A percentile compares a stretch with the other conserved stretches of the same genome.
Conservation (phyloP, 2,888 invertebrate species). For the Gerris lacustris region DNA sequence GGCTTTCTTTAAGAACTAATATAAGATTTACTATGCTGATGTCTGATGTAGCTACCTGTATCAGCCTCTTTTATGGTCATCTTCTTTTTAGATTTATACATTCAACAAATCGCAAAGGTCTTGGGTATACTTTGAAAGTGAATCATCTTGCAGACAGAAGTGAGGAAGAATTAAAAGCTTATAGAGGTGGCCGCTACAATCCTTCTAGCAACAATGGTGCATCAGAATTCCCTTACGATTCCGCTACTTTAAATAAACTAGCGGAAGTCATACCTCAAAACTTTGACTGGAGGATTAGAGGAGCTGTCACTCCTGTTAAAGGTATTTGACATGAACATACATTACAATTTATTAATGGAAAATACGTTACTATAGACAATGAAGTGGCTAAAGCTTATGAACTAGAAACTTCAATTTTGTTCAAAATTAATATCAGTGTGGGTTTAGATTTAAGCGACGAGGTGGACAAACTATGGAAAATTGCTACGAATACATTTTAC, state of each 20-base stretch:
- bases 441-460: too few species aligned
- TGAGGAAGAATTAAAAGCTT: constrained; percentile 59
- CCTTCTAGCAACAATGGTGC: constrained; percentile 49
- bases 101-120: constrained; percentile 63
- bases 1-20: too few species aligned
- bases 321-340: constrained; percentile 40
- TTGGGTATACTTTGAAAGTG: constrained; percentile 59
- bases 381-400: too few species aligned
- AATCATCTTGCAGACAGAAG: constrained; percentile 82
- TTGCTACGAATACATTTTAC: too few species aligned
- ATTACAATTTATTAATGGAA: too few species aligned
- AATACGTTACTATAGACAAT: too few species aligned
- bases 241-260: constrained; percentile 36
- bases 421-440: too few species aligned
- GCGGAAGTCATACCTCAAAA: constrained; percentile 51
- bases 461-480: too few species aligned
- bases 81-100: constrained; percentile 51
- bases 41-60: too few species aligned
- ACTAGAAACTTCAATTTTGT: too few species aligned
- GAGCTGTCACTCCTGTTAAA: constrained; percentile 89
- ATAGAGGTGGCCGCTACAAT: constrained; percentile 53
- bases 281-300: constrained; percentile 81
- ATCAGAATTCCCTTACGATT: constrained; percentile 61
- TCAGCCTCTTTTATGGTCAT: too few species aligned
- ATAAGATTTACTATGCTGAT: too few species aligned